These are phyloP conservation scores for Artibeus lituratus DNA, from an alignment of 2,797 vertebrate species.

Conservation along the genomic window DNA sequence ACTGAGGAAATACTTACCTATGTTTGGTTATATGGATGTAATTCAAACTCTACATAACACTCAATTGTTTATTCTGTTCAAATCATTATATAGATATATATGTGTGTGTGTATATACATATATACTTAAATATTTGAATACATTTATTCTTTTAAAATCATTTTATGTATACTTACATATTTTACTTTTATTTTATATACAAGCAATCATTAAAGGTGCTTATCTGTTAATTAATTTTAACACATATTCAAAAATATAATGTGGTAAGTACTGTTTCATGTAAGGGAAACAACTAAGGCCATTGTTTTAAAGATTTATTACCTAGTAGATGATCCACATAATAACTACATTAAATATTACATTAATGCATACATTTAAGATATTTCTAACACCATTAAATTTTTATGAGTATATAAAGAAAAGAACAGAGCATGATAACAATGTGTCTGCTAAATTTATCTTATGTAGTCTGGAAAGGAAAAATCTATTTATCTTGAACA, in stretches of 20 bases:
- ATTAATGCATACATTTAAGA: neutral
- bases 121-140: neutral
- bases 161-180: neutral
- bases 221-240: neutral
- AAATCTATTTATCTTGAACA: neutral
- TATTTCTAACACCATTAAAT: neutral
- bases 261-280: neutral
- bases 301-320: neutral
- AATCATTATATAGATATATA: too few species aligned
- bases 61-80: neutral
- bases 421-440: neutral
- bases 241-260: neutral
- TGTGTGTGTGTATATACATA: neutral
- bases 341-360: neutral
- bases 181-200: neutral
- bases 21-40: neutral
- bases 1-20: neutral
- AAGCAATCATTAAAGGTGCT: neutral
- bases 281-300: neutral
- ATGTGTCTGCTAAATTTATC: neutral
- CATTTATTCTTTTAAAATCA: too few species aligned
- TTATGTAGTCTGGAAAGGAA: neutral
- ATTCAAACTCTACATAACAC: neutral
- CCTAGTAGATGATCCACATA: neutral
- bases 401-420: neutral